Evolutionary conservation across 2,797 vertebrate genomes (phyloP).

Genomic region (Anniella stebbinsi): DNA sequence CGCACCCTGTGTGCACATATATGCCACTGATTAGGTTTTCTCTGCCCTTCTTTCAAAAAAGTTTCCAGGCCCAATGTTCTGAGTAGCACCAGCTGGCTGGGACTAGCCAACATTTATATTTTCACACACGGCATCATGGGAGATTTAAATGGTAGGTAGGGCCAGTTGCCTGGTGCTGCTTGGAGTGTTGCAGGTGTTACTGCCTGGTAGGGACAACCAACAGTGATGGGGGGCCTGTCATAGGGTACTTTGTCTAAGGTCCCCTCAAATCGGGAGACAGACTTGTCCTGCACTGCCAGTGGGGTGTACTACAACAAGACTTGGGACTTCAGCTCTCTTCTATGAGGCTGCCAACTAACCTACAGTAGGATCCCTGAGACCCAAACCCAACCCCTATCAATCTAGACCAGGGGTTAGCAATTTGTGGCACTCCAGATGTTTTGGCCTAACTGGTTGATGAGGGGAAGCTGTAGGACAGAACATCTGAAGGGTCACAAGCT

Average conservation of each 20-base stretch:
- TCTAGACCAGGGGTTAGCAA: too few species aligned
- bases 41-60: too few species aligned
- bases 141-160: too few species aligned
- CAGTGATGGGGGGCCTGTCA: not conserved
- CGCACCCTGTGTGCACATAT: too few species aligned
- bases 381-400: not conserved
- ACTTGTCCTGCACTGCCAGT: not conserved
- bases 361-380: not conserved
- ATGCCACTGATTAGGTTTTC: not conserved
- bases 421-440: too few species aligned
- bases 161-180: not conserved
- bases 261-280: not conserved
- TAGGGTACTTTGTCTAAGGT: not conserved
- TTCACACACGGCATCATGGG: not conserved
- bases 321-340: not conserved
- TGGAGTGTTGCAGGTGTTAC: not conserved
- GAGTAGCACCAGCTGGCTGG: not conserved
- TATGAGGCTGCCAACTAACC: not conserved
- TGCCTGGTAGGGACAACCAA: not conserved
- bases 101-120: not conserved
- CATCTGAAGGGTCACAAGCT: too few species aligned
- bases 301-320: too few species aligned
- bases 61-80: too few species aligned
- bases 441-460: too few species aligned
- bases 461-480: too few species aligned